Evolutionary conservation across 2,797 vertebrate genomes (phyloP), one percentile per base, ranked within the genome.

Genomic region (Euphonia xanthogaster): DNA sequence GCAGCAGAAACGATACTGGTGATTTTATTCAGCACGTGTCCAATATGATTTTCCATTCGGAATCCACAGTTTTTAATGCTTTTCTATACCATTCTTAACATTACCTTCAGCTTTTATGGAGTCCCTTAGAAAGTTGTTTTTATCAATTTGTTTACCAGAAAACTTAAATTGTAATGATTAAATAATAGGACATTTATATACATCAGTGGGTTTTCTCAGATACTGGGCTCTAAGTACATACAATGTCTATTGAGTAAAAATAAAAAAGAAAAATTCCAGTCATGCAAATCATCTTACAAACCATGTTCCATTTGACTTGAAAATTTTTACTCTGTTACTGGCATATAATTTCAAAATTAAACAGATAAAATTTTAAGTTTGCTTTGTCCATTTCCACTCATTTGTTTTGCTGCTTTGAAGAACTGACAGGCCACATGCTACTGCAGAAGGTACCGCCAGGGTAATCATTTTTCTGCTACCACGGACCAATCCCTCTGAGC

Each of bases 1-100:
- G 88, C 98, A 60, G 71, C 45, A 81, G 63, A 95, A 77, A 98
- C 15, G 92, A 95, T 98, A 98, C 90, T 96, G 93, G 95, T 97
- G 97, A 95, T 97, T 98, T 98, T 98, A 98, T 98, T 98, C 97
- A 97, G 97, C 97, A 97, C 88, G 95, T 96, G 94, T 97, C 97
- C 97, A 96, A 92, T 95, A 97, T 2, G 86, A 93, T 96, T 97
- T 97, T 97, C 97, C 97, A 97, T 91, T 95, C 30, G 24, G 92
- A 97, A 96, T 97, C 94, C 97, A 98, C 95, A 96, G 85, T 96
- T 96, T 93, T 83, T n/a, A 96, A 95, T 86, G 95, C 86, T 97
- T 96, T 91, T 92, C 33, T 68, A 51, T 58, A 81, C 91, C 84
- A 72, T 94, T 97, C 96, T 93, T 95, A 97, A 97, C 93, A 92